A percentile compares a stretch with the other conserved stretches of the same genome.
Conservation (phyloP, 2,888 invertebrate species). For the Macrophya alboannulata region DNA sequence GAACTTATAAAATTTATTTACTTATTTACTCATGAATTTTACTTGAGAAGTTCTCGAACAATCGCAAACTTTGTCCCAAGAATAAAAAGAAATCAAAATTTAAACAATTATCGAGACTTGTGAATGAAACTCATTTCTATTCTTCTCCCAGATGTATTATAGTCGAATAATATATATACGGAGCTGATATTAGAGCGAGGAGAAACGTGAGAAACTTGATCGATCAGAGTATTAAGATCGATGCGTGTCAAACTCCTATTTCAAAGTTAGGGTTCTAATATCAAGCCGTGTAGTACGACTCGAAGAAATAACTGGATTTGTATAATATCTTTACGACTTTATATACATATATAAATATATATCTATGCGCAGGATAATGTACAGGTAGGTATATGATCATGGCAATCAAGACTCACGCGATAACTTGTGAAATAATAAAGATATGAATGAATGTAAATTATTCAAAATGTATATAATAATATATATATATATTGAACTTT, state of each 20-base stretch:
- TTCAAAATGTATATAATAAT: not conserved
- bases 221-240: constrained; percentile 23
- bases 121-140: too few species aligned
- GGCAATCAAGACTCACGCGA: constrained; percentile 45
- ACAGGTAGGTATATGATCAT: not conserved
- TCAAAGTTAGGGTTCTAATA: constrained; percentile 34
- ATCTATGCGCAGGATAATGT: too few species aligned
- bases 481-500: not conserved
- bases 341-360: constrained; percentile 1
- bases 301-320: constrained; percentile 43
- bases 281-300: constrained; percentile 12
- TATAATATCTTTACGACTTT: constrained; percentile 50
- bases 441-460: constrained; percentile 24
- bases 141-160: too few species aligned
- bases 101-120: too few species aligned
- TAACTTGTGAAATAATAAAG: constrained; percentile 38
- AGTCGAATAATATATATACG: too few species aligned
- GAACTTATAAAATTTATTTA: not conserved
- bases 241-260: constrained; percentile 50
- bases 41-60: not conserved
- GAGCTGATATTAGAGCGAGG: not conserved
- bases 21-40: not conserved
- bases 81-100: too few species aligned
- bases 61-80: not conserved
- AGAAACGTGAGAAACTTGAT: constrained; percentile 7